Evolutionary conservation across 92 coral and sea anemone genomes (phyloP), one percentile per base, ranked within the genome.

Genomic region (Siderastrea siderea): DNA sequence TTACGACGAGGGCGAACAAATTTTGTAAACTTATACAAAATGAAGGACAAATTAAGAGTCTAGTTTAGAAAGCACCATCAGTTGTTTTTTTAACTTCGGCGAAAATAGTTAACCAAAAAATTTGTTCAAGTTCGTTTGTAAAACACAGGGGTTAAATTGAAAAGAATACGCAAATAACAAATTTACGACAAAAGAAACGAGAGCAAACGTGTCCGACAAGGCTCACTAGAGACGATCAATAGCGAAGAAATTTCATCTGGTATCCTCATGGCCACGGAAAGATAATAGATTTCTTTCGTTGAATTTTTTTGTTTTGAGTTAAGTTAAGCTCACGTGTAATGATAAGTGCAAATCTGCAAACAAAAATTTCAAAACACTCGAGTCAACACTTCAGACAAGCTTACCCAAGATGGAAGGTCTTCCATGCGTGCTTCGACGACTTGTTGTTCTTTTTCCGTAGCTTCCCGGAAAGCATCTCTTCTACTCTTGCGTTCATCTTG

Each of bases 391-490:
- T 3, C 55, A 26, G 2, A 3, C 1, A n/a, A 64, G 14, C 98
- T 91, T 93, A 98, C 99, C 99, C 99, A 98, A 68, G 93, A 85
- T 49, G 99, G 99, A 58, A 98, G 93, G 83, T 98, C 99, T 77
- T 93, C 96, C 93, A 95, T 91, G 46, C 97, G 96, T 13, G 98
- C 97, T 57, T 85, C 81, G 50, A 92, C 89, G 15, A 90, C 98
- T 77, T 94, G 93, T 38, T 95, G 93, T 45, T 90, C 93, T 68
- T 76, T 80, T 80, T 92, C 96, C 17, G 93, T 71, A 60, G 94
- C 89, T 83, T 92, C 94, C 68, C 92, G 84, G 15, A 95, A 87
- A 52, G 90, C 94, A 11, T 91, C 76, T 79, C 92, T 91, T 74
- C 85, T 93, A 86, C 86, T 87, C 72, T 92, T 88, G 78, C 86